Evolutionary conservation across 2,888 invertebrate genomes (phyloP), one percentile per base, ranked within the genome.

Genomic region (Augochlorella aurata): DNA sequence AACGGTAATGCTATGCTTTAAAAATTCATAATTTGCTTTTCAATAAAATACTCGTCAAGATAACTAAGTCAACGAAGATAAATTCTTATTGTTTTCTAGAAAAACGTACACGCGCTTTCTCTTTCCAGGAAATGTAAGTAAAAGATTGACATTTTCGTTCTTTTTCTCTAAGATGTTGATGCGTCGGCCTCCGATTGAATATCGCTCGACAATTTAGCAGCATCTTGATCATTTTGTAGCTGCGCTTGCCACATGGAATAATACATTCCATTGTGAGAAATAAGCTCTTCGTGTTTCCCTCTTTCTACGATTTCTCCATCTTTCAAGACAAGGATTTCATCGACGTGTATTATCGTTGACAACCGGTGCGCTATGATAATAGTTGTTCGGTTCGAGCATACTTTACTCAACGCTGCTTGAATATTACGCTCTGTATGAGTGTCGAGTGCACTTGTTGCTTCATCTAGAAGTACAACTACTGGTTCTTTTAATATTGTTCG

Each of bases 161-260:
- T 10, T 45, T 24, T 50, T 63, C 7, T 10, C 8, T 38, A 49
- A 61, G 66, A 66, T 45, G 71, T 68, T 50, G 45, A 24, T 38
- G 12, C 14, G 50, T 74, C 65, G 10, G 44, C 16, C 49, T 61
- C 50, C 50, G 65, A 75, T 44, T 82, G 10, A 38, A 21, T 18
- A 18, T 49, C 63, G n/a, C 18, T 71, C n/a, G 74, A 45, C 50
- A 54, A 10, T 44, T 78, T 90, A 12, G 67, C 44, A 44, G 45
- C 52, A 29, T 93, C 93, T 80, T 94, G 94, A 79, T 94, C 93
- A 61, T 94, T 96, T 89, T 96, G 96, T 12, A 97, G 94, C 90
- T 99, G 99, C 87, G 98, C 97, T 87, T 96, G 96, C 99, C 99
- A 99, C 99, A 99, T 99, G 45, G 96, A 95, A 0, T 97, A 96